These are phyloP conservation scores for Cryptus armator DNA, from an alignment of 2,888 invertebrate species.

Conservation along the genomic window DNA sequence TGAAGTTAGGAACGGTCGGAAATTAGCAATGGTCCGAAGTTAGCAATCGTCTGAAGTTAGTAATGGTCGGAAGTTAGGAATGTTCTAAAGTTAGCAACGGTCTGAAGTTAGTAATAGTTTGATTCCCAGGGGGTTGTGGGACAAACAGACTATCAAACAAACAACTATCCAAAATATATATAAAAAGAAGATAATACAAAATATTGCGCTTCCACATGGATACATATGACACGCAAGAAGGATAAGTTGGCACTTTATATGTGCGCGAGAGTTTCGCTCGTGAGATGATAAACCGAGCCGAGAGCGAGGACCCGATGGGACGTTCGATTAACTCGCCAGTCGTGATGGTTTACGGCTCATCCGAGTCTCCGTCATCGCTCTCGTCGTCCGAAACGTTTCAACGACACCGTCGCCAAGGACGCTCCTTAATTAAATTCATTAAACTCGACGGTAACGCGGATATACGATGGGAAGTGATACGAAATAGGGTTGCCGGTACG, in stretches of 20 bases:
- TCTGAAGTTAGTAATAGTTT: too few relatives aligned
- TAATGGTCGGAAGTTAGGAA: too few relatives aligned
- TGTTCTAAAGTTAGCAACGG: too few relatives aligned
- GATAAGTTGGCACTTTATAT: background rate
- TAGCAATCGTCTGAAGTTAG: too few relatives aligned
- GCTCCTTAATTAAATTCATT: constrained; percentile 57
- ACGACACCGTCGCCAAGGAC: constrained; percentile 29
- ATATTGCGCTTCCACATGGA: too few relatives aligned
- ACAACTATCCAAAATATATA: too few relatives aligned
- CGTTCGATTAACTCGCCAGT: constrained; percentile 44
- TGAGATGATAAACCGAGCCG: constrained; percentile 18
- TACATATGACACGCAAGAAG: background rate
- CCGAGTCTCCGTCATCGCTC: constrained; percentile 26
- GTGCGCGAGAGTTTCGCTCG: background rate
- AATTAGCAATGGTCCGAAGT: too few relatives aligned
- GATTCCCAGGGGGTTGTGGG: too few relatives aligned
- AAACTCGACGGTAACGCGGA: constrained; percentile 25
- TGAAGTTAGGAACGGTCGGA: too few relatives aligned
- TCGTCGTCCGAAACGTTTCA: constrained; percentile 23
- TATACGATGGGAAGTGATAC: constrained; percentile 29
- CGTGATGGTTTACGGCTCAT: constrained; percentile 39
- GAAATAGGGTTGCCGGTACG: background rate
- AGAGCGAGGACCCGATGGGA: constrained; percentile 21
- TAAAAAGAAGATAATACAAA: too few relatives aligned
- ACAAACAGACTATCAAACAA: too few relatives aligned